Evolutionary conservation across 92 coral and sea anemone species (phyloP).

Genomic region (Phenganax marumi): DNA sequence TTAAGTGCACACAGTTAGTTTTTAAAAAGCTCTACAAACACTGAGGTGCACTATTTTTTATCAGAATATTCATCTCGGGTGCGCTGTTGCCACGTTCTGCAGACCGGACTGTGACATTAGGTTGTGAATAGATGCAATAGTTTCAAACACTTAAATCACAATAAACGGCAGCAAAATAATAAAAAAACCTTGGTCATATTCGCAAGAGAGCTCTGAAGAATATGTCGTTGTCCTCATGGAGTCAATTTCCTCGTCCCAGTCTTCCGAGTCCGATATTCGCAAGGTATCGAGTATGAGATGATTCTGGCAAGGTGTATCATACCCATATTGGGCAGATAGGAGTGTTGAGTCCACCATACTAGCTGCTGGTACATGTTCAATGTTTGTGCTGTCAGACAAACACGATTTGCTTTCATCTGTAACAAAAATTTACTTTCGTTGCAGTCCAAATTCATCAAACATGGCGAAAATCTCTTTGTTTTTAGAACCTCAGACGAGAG

Average conservation of each 20-base stretch:
- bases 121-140: too few relatives aligned
- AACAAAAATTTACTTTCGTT: background rate
- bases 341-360: background rate
- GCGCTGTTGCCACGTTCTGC: too few relatives aligned
- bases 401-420: background rate
- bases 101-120: too few relatives aligned
- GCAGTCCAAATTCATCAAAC: background rate
- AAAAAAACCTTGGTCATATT: background rate
- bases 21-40: too few relatives aligned
- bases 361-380: constrained; percentile 8
- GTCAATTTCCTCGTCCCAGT: constrained; percentile 31
- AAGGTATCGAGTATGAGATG: background rate
- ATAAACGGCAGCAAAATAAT: too few relatives aligned
- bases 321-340: background rate
- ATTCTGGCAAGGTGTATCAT: background rate
- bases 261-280: constrained; percentile 17
- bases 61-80: too few relatives aligned
- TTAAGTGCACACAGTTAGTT: too few relatives aligned
- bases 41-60: too few relatives aligned
- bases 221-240: background rate
- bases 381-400: background rate
- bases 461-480: background rate
- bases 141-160: too few relatives aligned
- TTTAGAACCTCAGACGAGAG: background rate
- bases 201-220: background rate